phyloP scores from a whole-genome alignment of 1,140 invertebrate genomes.

The Panagrolaimus sp. region DNA sequence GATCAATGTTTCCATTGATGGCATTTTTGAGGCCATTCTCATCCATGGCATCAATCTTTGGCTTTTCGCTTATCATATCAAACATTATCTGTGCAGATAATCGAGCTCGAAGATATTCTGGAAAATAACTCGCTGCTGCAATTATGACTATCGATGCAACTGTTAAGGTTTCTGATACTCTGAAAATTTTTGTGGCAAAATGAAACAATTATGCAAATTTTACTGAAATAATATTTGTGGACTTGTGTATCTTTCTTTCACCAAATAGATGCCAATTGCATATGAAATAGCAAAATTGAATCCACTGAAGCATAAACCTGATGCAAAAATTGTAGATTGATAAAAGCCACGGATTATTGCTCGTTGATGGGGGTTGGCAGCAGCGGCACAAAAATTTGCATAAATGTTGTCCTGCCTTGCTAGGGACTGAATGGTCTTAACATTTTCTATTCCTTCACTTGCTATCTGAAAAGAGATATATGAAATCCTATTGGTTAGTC shows the following conservation, averaged over 20 bases:
- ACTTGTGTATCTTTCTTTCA: constrained; percentile 11
- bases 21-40: constrained; percentile 20
- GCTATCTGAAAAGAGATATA: constrained; percentile 20
- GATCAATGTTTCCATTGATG: constrained; percentile 23
- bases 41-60: constrained; percentile 59
- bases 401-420: constrained; percentile 15
- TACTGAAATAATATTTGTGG: constrained; percentile 24
- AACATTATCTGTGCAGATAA: constrained; percentile 57
- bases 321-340: constrained; percentile 22
- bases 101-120: constrained; percentile 61
- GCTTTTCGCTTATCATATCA: constrained; percentile 51
- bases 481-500: background rate
- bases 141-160: constrained; percentile 53
- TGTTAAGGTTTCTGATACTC: constrained; percentile 51
- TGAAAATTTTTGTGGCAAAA: constrained; percentile 11
- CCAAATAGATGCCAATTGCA: constrained; percentile 16
- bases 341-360: constrained; percentile 21
- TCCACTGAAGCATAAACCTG: constrained; percentile 14
- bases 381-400: constrained; percentile 17
- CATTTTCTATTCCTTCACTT: constrained; percentile 26
- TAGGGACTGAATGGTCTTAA: constrained; percentile 20
- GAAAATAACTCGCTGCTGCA: constrained; percentile 60
- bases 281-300: constrained; percentile 26
- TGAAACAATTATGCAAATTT: background rate
- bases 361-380: background rate